A percentile compares a stretch with the other conserved stretches of the same genome.
Evolutionary conservation across 2,888 invertebrate species (phyloP).

Genomic region (Cyclophora punctaria): DNA sequence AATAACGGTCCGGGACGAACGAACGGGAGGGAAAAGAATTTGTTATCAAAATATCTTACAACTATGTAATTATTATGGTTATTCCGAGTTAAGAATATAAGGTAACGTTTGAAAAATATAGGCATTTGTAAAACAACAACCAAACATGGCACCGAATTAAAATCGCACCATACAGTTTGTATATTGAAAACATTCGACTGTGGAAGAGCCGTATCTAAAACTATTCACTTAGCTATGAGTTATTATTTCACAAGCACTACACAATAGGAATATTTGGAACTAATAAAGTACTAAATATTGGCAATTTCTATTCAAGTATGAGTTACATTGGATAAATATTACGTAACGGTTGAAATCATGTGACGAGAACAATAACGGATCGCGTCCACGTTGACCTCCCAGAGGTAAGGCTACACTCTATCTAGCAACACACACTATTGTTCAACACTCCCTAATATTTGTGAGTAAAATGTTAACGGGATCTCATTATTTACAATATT

Average conservation of each 20-base stretch:
- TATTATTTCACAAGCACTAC: slow-evolving; percentile 19
- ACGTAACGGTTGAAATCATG: slow-evolving; percentile 1
- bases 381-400: slow-evolving; percentile 7
- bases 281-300: slow-evolving; percentile 16
- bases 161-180: slow-evolving; percentile 55
- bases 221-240: slow-evolving; percentile 18
- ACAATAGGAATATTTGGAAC: slow-evolving; percentile 17
- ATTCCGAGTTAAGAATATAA: slow-evolving; percentile 34
- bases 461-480: slow-evolving; percentile 41
- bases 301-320: slow-evolving; percentile 15
- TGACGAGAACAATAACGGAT: slow-evolving; percentile 5
- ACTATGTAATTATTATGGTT: slow-evolving; percentile 23
- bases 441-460: slow-evolving; percentile 20
- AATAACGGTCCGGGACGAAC: too few relatives aligned
- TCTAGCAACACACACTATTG: slow-evolving; percentile 21
- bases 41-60: slow-evolving; percentile 20
- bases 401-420: slow-evolving; percentile 15
- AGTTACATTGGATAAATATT: slow-evolving; percentile 12
- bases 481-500: slow-evolving; percentile 58
- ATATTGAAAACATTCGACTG: slow-evolving; percentile 31
- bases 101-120: slow-evolving; percentile 58
- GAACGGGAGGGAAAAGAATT: too few relatives aligned
- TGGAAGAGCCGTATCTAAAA: slow-evolving; percentile 23
- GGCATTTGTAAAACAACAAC: slow-evolving; percentile 62
- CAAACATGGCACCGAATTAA: slow-evolving; percentile 66